These are phyloP conservation scores for Ifrita kowaldi DNA, from an alignment of 2,113 vertebrate genomes.

Conservation along the genomic window DNA sequence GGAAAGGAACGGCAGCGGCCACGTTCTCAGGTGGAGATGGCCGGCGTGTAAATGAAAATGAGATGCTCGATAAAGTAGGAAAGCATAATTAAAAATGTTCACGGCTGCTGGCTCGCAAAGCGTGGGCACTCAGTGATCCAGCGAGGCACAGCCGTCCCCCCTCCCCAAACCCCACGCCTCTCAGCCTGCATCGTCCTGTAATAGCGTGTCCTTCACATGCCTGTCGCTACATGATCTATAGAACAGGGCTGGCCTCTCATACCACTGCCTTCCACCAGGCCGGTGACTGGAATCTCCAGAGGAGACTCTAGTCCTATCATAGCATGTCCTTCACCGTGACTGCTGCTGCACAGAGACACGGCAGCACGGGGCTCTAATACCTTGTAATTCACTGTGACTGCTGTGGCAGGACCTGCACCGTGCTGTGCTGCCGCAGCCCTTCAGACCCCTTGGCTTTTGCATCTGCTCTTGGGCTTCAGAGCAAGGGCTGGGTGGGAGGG, in stretches of 20 bases:
- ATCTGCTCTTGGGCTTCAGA: not conserved
- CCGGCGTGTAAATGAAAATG: not conserved
- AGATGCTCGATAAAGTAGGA: slow-evolving; percentile 20
- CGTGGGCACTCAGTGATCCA: not conserved
- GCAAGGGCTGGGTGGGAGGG: not conserved
- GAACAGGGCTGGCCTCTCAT: not conserved
- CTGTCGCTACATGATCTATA: slow-evolving; percentile 28
- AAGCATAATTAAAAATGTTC: slow-evolving; percentile 31
- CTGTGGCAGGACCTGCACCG: slow-evolving; percentile 45
- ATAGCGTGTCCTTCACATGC: slow-evolving; percentile 34
- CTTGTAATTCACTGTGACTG: slow-evolving; percentile 63
- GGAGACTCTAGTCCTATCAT: slow-evolving; percentile 42
- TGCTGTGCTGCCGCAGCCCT: slow-evolving; percentile 23
- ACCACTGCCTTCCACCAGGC: not conserved
- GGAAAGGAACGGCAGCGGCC: not conserved
- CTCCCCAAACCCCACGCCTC: not conserved
- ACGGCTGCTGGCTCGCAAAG: not conserved
- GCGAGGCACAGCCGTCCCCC: not conserved
- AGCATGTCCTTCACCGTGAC: slow-evolving; percentile 59
- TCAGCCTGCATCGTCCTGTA: not conserved
- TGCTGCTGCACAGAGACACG: slow-evolving; percentile 21
- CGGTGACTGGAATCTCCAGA: not conserved
- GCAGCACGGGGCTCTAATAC: slow-evolving; percentile 25
- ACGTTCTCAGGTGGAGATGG: not conserved
- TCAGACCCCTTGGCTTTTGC: not conserved